Percentiles rank a stretch among this genome's conserved stretches.
Conservation (phyloP, 2,113 vertebrate genomes). For the Illadopsis cleaveri region DNA sequence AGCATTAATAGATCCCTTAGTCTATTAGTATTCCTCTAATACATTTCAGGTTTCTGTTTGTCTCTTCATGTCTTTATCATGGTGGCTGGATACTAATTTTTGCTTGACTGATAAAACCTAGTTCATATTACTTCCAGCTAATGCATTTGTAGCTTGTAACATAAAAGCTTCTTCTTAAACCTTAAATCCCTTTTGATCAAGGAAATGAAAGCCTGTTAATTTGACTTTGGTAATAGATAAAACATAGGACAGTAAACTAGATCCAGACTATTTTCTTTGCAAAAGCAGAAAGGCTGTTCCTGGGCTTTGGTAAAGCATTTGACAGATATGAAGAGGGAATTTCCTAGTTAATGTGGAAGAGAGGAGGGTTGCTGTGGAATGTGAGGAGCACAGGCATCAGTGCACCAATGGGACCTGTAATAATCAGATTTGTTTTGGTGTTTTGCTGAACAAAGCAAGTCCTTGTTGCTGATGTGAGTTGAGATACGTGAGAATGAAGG, state of each 20-base stretch:
- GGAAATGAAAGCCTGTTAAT: background rate
- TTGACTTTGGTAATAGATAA: background rate
- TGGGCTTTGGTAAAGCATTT: background rate
- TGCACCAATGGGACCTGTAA: background rate
- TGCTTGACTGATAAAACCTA: background rate
- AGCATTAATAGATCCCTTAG: background rate
- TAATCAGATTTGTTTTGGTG: background rate
- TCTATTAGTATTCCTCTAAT: background rate
- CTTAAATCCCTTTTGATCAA: slow-evolving; percentile 1
- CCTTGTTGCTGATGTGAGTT: background rate
- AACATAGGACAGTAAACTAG: background rate
- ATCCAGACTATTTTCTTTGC: background rate
- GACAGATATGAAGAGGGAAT: background rate
- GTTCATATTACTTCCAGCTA: background rate
- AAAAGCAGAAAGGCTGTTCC: background rate
- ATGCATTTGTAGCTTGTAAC: background rate
- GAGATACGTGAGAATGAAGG: accelerated
- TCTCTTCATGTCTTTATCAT: background rate
- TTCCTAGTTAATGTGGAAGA: background rate
- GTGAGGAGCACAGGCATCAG: background rate
- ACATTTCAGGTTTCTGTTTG: background rate
- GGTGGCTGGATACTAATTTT: background rate
- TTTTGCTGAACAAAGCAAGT: background rate
- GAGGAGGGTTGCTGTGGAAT: background rate
- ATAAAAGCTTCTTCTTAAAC: background rate